phyloP scores from a whole-genome alignment of 2,888 invertebrate species.

The Chironomus riparius region DNA sequence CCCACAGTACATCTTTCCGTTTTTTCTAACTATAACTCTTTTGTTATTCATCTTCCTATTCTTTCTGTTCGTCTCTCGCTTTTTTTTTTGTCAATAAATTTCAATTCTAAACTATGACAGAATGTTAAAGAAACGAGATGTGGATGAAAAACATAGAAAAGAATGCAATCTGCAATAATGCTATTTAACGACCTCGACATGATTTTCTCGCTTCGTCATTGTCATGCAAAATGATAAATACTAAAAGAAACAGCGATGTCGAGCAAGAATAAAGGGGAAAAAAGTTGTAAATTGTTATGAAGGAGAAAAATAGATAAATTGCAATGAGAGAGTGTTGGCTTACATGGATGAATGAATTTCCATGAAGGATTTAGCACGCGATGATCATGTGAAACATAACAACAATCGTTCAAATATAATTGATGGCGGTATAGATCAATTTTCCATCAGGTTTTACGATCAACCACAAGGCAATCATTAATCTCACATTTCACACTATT shows the following conservation, averaged over 20 bases:
- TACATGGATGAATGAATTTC: neutral
- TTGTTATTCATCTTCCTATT: too few relatives aligned
- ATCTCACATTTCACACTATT: neutral
- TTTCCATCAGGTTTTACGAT: neutral
- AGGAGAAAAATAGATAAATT: neutral
- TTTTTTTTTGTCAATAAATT: too few relatives aligned
- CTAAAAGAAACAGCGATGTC: neutral
- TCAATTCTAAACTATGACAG: too few relatives aligned
- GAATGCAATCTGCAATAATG: neutral
- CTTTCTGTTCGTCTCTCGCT: too few relatives aligned
- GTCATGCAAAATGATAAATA: neutral
- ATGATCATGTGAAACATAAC: neutral
- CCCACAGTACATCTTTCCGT: too few relatives aligned
- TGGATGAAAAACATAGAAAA: too few relatives aligned
- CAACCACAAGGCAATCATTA: neutral
- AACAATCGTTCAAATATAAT: neutral
- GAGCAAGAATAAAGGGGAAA: too few relatives aligned
- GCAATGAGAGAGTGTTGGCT: neutral
- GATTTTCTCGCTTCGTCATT: conserved; percentile 1
- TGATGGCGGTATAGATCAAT: neutral
- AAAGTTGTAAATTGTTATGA: neutral
- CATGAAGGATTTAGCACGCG: neutral
- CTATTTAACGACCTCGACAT: conserved; percentile 11
- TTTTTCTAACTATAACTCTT: too few relatives aligned
- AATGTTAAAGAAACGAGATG: too few relatives aligned